Evolutionary conservation across 2,113 vertebrate species (phyloP).

Genomic region (Ceuthmochares aereus): DNA sequence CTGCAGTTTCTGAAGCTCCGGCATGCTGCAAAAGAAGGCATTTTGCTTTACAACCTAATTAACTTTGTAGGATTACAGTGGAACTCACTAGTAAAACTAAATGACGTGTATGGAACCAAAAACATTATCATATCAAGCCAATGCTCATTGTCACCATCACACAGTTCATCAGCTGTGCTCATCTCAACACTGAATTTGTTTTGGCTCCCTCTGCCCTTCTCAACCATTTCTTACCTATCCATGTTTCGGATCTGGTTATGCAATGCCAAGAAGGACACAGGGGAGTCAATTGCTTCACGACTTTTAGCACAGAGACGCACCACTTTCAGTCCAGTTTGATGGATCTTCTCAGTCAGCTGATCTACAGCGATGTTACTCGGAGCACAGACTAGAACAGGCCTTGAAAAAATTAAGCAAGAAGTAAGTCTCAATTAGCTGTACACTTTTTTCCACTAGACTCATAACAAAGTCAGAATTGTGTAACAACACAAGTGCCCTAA

Average conservation of each 20-base stretch:
- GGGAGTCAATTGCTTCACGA: slow-evolving; percentile 95
- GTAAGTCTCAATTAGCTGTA: neutral
- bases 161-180: rapidly evolving
- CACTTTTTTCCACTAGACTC: neutral
- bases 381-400: slow-evolving; percentile 95
- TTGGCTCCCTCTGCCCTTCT: rapidly evolving
- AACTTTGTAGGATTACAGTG: rapidly evolving
- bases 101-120: neutral
- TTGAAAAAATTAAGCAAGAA: slow-evolving; percentile 19
- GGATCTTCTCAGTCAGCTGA: slow-evolving; percentile 97
- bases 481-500: rapidly evolving
- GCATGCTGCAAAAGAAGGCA: slow-evolving; percentile 82
- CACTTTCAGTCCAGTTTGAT: slow-evolving; percentile 96
- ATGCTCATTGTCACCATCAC: rapidly evolving
- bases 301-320: slow-evolving; percentile 98
- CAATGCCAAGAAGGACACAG: slow-evolving; percentile 94
- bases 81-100: neutral
- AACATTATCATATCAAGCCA: too few relatives aligned
- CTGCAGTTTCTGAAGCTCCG: slow-evolving; percentile 96
- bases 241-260: slow-evolving; percentile 99
- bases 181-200: rapidly evolving
- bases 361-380: slow-evolving; percentile 98
- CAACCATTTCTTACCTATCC: slow-evolving; percentile 87
- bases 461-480: neutral
- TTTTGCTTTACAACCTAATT: neutral